Evolutionary conservation across 2,888 invertebrate genomes (phyloP).

Genomic region (Villa cingulata): DNA sequence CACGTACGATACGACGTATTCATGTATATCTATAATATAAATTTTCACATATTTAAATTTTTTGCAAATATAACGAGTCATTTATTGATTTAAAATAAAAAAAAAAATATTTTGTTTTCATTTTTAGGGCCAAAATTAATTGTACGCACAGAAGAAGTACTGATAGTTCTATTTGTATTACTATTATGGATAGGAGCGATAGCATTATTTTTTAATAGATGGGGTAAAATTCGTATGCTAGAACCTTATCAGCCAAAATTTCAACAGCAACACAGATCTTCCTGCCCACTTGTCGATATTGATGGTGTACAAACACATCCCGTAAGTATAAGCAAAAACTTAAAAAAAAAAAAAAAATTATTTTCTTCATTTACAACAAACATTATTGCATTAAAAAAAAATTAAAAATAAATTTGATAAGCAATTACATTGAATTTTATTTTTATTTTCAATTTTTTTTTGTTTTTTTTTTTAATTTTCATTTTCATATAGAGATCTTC

Average conservation of each 20-base stretch:
- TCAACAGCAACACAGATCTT: conserved; percentile 68
- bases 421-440: too few relatives aligned
- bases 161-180: conserved; percentile 72
- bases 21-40: too few relatives aligned
- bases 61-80: too few relatives aligned
- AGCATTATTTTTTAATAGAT: conserved; percentile 81
- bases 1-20: too few relatives aligned
- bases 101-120: too few relatives aligned
- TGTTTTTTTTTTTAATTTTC: not conserved
- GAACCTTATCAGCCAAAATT: conserved; percentile 86
- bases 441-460: not conserved
- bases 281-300: conserved; percentile 52
- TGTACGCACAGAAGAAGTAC: conserved; percentile 70
- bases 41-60: too few relatives aligned
- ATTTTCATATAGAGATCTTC: conserved; percentile 31
- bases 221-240: conserved; percentile 88
- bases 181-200: conserved; percentile 82
- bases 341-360: not conserved
- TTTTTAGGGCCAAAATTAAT: conserved; percentile 49
- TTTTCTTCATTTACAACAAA: too few relatives aligned
- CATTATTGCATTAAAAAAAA: too few relatives aligned
- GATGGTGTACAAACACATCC: conserved; percentile 29
- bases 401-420: too few relatives aligned
- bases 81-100: too few relatives aligned
- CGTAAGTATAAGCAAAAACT: conserved; percentile 18